Percentiles rank a stretch among this genome's conserved stretches.
phyloP scores from a whole-genome alignment of 2,113 vertebrate genomes.

The Stictonetta naevosa region DNA sequence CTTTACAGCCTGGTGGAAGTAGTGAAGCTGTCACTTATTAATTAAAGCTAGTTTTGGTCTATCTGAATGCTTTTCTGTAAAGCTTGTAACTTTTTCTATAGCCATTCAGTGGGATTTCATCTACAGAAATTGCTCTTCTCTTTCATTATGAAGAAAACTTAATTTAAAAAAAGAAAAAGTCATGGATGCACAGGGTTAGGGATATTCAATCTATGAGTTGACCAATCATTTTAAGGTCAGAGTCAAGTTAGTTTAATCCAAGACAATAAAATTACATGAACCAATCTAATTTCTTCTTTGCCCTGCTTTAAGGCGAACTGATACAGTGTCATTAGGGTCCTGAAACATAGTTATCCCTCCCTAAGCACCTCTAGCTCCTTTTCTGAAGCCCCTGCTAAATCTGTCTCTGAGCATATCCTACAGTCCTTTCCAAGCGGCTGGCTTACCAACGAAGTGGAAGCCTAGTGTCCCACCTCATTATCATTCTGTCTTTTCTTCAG shows the following conservation, averaged over 20 bases:
- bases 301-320: background rate
- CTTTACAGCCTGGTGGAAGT: background rate
- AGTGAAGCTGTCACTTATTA: background rate
- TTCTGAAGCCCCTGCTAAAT: background rate
- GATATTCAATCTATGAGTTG: background rate
- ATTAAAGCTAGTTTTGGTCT: background rate
- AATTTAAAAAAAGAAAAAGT: background rate
- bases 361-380: background rate
- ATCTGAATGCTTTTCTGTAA: background rate
- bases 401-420: background rate
- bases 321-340: background rate
- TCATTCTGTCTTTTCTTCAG: background rate
- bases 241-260: background rate
- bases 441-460: background rate
- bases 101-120: background rate
- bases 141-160: background rate
- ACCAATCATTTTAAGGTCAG: background rate
- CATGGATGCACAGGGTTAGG: background rate
- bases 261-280: background rate
- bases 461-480: background rate
- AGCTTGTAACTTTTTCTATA: background rate
- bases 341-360: background rate
- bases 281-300: background rate
- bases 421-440: slow-evolving; percentile 15
- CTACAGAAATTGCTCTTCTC: background rate